Percentiles rank a stretch among this genome's conserved stretches.
Conservation (phyloP, 2,113 vertebrate genomes). For the Paraplagusia blochii region DNA sequence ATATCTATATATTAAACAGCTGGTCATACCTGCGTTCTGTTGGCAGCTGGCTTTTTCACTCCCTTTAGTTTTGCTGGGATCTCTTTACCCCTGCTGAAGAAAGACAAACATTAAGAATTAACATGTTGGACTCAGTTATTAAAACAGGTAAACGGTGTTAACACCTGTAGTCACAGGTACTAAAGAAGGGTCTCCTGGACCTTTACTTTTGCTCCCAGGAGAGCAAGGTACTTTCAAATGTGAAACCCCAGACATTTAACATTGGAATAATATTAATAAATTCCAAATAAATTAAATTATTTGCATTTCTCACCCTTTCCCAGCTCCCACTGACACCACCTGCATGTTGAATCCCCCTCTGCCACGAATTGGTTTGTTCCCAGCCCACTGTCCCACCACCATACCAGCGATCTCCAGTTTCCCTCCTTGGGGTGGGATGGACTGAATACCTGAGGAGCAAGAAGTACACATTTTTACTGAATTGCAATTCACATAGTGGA, state of each 20-base stretch:
- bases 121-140: background rate
- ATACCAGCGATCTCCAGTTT: constrained; percentile 92
- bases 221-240: no score
- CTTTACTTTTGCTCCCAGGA: no score
- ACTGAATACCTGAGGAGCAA: constrained; percentile 78
- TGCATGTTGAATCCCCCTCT: constrained; percentile 88
- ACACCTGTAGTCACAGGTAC: no score
- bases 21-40: constrained; percentile 73
- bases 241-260: no score
- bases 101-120: constrained; percentile 1
- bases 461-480: background rate
- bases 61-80: constrained; percentile 75
- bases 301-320: constrained; percentile 78
- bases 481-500: background rate
- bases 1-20: no score
- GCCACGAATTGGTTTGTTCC: constrained; percentile 84
- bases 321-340: constrained; percentile 88
- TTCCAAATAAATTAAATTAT: background rate
- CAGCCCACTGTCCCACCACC: constrained; percentile 93
- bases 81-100: constrained; percentile 84
- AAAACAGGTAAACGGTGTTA: no score
- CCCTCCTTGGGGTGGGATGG: constrained; percentile 89
- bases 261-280: no score
- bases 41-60: constrained; percentile 77
- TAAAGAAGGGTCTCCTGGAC: no score